A percentile compares a stretch with the other conserved stretches of the same genome.
Evolutionary conservation across 2,113 vertebrate genomes (phyloP).

Genomic region (Cacatua alba): DNA sequence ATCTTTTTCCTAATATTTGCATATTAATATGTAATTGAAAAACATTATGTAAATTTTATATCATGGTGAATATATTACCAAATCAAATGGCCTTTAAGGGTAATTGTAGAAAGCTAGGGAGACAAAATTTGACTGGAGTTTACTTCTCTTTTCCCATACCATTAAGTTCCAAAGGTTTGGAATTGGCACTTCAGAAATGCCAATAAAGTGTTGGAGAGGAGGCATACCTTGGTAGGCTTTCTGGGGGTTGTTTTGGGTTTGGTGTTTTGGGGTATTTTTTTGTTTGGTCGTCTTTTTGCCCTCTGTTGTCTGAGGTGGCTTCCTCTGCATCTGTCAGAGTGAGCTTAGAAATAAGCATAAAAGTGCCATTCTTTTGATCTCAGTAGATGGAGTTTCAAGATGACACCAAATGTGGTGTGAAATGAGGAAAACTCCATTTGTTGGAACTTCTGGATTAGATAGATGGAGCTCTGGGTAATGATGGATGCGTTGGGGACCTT

Average conservation of each 20-base stretch:
- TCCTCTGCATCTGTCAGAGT: background rate
- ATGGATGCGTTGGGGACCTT: background rate
- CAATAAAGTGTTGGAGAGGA: background rate
- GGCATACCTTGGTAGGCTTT: background rate
- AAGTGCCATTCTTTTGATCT: background rate
- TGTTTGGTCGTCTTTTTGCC: background rate
- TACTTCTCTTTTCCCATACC: background rate
- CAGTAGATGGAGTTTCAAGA: background rate
- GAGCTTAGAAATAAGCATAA: background rate
- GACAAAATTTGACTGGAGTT: conserved; percentile 8
- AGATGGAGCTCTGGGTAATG: background rate
- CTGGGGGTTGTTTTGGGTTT: background rate
- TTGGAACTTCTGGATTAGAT: background rate
- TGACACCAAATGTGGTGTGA: background rate
- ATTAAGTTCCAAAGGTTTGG: background rate
- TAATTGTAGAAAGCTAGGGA: conserved; percentile 59
- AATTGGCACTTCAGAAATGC: background rate
- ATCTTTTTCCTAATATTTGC: conserved; percentile 63
- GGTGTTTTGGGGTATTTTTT: background rate
- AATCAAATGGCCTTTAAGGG: conserved; percentile 65
- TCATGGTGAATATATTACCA: conserved; percentile 69
- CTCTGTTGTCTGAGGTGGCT: background rate
- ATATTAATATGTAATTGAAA: conserved; percentile 75
- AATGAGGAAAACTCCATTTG: background rate
- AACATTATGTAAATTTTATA: conserved; percentile 75